phyloP scores from a whole-genome alignment of 1,140 invertebrate species.

The Aradophagus sp. region DNA sequence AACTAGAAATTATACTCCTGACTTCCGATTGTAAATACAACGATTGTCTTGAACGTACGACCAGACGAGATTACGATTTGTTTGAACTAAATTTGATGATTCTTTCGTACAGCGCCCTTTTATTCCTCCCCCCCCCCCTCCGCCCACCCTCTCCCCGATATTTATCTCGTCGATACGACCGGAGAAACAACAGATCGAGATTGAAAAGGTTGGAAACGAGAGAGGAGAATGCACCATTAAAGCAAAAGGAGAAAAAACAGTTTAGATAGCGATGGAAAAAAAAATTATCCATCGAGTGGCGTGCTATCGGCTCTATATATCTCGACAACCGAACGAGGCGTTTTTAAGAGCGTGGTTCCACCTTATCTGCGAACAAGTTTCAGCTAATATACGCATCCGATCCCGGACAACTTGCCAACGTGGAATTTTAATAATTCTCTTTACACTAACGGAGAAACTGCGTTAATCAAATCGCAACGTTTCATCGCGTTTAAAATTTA shows the following conservation, averaged over 20 bases:
- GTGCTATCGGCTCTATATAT: slow-evolving; percentile 67
- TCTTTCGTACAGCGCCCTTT: slow-evolving; percentile 42
- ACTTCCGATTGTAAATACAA: no score
- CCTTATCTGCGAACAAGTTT: slow-evolving; percentile 68
- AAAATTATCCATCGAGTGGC: slow-evolving; percentile 62
- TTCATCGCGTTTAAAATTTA: no score
- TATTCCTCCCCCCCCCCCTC: slow-evolving; percentile 7
- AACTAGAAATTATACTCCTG: slow-evolving; percentile 44
- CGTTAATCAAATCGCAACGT: slow-evolving; percentile 17
- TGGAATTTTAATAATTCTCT: slow-evolving; percentile 43
- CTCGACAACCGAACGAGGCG: slow-evolving; percentile 57
- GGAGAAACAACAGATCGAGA: slow-evolving; percentile 9
- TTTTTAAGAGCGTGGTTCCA: slow-evolving; percentile 63
- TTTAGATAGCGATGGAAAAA: slow-evolving; percentile 58
- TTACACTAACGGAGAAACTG: slow-evolving; percentile 14
- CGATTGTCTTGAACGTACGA: slow-evolving; percentile 36
- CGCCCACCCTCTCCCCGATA: slow-evolving; percentile 2
- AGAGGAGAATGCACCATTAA: slow-evolving; percentile 23
- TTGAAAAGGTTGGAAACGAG: no score
- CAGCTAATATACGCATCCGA: slow-evolving; percentile 66
- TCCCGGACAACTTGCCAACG: slow-evolving; percentile 35
- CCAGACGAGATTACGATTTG: slow-evolving; percentile 37
- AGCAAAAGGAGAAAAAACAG: slow-evolving; percentile 37
- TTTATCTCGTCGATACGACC: slow-evolving; percentile 23
- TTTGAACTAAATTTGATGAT: slow-evolving; percentile 40